phyloP scores from a whole-genome alignment of 2,113 vertebrate genomes.

The Tonatia bakeri region DNA sequence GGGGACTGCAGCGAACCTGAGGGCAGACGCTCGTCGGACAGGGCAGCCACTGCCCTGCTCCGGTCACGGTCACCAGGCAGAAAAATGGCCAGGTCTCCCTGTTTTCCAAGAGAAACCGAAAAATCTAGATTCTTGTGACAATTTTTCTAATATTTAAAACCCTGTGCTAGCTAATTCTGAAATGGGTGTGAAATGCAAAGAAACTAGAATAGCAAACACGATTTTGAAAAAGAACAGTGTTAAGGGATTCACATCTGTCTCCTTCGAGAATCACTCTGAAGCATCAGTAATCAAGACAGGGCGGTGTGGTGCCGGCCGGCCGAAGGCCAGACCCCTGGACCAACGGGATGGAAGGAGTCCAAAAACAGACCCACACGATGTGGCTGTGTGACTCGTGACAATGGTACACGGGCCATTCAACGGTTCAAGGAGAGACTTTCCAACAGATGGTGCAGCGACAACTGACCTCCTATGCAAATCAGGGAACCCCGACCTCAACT shows the following conservation, averaged over 20 bases:
- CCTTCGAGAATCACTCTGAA: neutral
- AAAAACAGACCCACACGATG: too few relatives aligned
- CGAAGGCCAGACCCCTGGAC: too few relatives aligned
- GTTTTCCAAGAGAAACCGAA: neutral
- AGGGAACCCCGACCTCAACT: neutral
- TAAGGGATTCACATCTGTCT: neutral
- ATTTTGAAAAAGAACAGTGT: neutral
- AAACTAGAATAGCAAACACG: neutral
- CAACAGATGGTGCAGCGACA: neutral
- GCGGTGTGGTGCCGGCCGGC: too few relatives aligned
- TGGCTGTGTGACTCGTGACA: too few relatives aligned
- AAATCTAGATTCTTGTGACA: neutral
- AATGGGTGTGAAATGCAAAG: neutral
- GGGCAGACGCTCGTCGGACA: neutral
- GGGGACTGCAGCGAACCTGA: neutral
- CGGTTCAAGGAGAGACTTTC: too few relatives aligned
- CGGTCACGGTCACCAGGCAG: neutral
- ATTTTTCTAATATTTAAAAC: neutral
- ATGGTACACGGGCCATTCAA: too few relatives aligned
- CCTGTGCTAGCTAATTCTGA: neutral
- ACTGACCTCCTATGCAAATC: neutral
- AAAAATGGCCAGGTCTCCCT: neutral
- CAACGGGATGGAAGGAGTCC: too few relatives aligned
- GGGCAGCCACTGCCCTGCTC: rapidly evolving
- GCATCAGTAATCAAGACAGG: neutral